Conservation (phyloP, 37 sponge, comb jelly and placozoan genomes). For the Amphimedon queenslandica region DNA sequence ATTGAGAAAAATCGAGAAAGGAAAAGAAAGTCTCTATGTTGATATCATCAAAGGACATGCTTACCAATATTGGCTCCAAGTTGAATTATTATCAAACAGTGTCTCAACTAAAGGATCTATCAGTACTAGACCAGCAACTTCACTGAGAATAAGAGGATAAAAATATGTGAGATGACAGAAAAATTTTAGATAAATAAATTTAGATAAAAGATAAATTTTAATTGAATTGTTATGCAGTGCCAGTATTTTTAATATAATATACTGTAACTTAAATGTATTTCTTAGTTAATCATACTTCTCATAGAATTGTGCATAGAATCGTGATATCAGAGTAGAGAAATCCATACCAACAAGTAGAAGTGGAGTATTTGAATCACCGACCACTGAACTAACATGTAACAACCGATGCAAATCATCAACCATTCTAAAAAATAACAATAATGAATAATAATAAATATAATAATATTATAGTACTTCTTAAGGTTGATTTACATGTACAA, state of each 20-base stretch:
- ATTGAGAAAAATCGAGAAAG: background rate
- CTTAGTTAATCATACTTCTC: conserved; percentile 32
- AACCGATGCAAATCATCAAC: conserved; percentile 52
- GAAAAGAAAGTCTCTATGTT: too few species aligned
- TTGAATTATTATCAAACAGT: conserved; percentile 3
- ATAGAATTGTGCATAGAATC: conserved; percentile 64
- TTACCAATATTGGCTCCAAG: background rate
- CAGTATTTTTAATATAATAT: too few species aligned
- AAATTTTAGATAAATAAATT: background rate
- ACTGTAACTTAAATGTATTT: background rate
- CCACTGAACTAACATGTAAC: conserved; percentile 9
- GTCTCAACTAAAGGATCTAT: conserved; percentile 42
- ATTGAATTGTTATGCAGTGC: background rate
- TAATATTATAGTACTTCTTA: too few species aligned
- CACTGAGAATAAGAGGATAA: conserved; percentile 13
- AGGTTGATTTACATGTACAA: too few species aligned
- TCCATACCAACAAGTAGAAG: conserved; percentile 53
- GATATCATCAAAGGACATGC: too few species aligned
- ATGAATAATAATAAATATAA: background rate
- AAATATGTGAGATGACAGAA: background rate
- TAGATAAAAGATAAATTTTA: background rate
- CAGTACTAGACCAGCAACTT: conserved; percentile 56
- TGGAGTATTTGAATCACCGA: conserved; percentile 45
- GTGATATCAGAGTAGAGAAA: conserved; percentile 30
- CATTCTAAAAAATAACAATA: conserved; percentile 24